A percentile compares a stretch with the other conserved stretches of the same genome.
Conservation (phyloP, 2,797 vertebrate species). For the Cetoscarus ocellatus region DNA sequence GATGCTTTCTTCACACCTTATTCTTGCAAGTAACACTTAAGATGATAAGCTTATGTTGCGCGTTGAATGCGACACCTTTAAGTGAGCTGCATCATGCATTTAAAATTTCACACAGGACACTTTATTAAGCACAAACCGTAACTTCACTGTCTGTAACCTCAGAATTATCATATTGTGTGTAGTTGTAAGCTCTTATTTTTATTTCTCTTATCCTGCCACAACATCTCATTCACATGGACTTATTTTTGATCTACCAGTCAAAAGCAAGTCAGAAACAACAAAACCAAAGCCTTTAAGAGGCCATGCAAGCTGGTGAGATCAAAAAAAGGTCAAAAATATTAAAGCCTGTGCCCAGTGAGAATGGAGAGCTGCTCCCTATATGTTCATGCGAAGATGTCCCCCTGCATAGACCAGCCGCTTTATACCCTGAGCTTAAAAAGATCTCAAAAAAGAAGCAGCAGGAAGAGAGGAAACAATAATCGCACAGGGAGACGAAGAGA, state of each 20-base stretch:
- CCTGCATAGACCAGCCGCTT: constrained; percentile 42
- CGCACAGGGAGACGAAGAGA: constrained; percentile 35
- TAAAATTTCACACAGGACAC: constrained; percentile 30
- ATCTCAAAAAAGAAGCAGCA: constrained; percentile 55
- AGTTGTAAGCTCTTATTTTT: constrained; percentile 15
- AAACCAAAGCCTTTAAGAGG: constrained; percentile 44
- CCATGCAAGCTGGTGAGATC: constrained; percentile 15
- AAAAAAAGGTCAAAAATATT: constrained; percentile 68
- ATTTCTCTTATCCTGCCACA: constrained; percentile 10
- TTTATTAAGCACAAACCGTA: constrained; percentile 14
- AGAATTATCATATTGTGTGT: constrained; percentile 8
- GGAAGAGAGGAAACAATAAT: constrained; percentile 60
- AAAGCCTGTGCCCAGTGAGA: constrained; percentile 42
- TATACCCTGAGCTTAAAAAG: constrained; percentile 6
- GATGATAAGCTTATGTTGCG: background rate
- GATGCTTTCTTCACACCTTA: constrained; percentile 21
- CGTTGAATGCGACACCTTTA: constrained; percentile 25
- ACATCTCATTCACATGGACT: constrained; percentile 8
- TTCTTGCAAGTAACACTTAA: constrained; percentile 9
- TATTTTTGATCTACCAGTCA: constrained; percentile 12
- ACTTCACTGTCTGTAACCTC: constrained; percentile 23
- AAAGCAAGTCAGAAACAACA: constrained; percentile 24
- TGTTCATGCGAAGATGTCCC: constrained; percentile 28
- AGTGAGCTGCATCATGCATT: constrained; percentile 29
- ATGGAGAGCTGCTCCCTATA: background rate